Base-by-base conservation (phyloP, 2,797 vertebrate species). In the Tenualosa thibaudeaui region DNA sequence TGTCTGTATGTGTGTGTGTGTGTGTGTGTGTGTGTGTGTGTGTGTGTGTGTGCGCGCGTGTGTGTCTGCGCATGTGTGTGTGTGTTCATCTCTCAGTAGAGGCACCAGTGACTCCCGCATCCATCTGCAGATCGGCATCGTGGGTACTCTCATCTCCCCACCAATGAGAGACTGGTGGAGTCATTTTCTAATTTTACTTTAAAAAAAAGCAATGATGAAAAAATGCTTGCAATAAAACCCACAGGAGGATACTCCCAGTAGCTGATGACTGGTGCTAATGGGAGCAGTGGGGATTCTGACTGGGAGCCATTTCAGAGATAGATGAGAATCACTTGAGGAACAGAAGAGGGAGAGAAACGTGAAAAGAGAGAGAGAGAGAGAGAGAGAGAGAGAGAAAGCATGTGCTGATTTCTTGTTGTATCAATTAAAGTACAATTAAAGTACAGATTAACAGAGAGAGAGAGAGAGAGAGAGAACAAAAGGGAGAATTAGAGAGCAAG, bases 111-210 rank as follows among this genome's bases (percentile, higher is more conserved):
- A 22, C 56, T n/a, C 17, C 26, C 81, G 22, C 22, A 82, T 62
- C 83, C 46, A 78, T 78, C 81, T 51, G 43, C 22, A 40, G 50
- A 31, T 31, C 19, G 84, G 82, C 62, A 53, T 86, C 81, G 60
- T 86, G 83, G 71, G n/a, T 81, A 84, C 56, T 58, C 81, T 60
- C 51, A 40, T 84, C 84, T 82, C 53, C 54, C 81, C 83, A 83
- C 84, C 81, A 86, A 85, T 84, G 83, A 84, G 75, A 37, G 83
- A 58, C 60, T 60, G 85, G 75, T 22, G 26, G 75, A 84, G 83
- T 88, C 78, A 84, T 88, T 88, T 86, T 83, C 85, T 85, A 82
- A 86, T 84, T 86, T 86, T 83, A 83, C 84, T 84, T 65, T 10
- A 24, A 24, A 62, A 58, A 62, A 62, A 62, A n/a, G n/a, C 6